phyloP scores from a whole-genome alignment of 2,888 invertebrate species.

The Oegoconia quadripuncta region DNA sequence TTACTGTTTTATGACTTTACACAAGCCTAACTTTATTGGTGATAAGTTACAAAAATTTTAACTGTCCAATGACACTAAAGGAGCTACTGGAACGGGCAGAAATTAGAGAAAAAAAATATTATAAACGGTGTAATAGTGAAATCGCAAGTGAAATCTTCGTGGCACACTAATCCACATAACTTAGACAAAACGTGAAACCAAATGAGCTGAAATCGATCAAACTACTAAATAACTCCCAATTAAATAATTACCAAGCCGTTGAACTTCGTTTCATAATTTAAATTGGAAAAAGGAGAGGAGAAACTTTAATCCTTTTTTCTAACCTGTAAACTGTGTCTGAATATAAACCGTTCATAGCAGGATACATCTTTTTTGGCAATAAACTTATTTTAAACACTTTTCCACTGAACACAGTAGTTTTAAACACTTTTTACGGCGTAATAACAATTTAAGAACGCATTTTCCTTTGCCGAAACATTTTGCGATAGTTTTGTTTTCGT shows the following conservation, averaged over 20 bases:
- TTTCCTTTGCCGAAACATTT: conserved; percentile 43
- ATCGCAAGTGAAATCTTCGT: conserved; percentile 9
- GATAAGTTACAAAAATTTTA: too few relatives aligned
- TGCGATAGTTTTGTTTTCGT: conserved; percentile 48
- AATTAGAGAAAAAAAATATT: too few relatives aligned
- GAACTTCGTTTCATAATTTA: neutral
- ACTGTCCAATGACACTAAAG: too few relatives aligned
- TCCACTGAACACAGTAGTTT: conserved; percentile 30
- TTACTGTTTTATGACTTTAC: too few relatives aligned
- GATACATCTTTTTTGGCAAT: conserved; percentile 57
- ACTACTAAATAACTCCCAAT: neutral
- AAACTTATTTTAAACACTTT: conserved; percentile 28
- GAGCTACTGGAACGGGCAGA: too few relatives aligned
- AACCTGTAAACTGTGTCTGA: conserved; percentile 68
- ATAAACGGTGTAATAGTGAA: neutral
- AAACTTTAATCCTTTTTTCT: conserved; percentile 30
- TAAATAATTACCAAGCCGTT: neutral
- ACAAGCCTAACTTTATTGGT: too few relatives aligned
- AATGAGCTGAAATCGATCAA: neutral
- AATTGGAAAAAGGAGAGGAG: conserved; percentile 15
- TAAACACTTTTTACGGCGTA: conserved; percentile 27
- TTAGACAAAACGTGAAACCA: conserved; percentile 2
- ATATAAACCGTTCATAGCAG: conserved; percentile 65
- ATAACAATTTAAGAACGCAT: conserved; percentile 34
- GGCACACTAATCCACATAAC: conserved; percentile 26